phyloP scores from a whole-genome alignment of 2,113 vertebrate species.

The Aphyosemion australe region DNA sequence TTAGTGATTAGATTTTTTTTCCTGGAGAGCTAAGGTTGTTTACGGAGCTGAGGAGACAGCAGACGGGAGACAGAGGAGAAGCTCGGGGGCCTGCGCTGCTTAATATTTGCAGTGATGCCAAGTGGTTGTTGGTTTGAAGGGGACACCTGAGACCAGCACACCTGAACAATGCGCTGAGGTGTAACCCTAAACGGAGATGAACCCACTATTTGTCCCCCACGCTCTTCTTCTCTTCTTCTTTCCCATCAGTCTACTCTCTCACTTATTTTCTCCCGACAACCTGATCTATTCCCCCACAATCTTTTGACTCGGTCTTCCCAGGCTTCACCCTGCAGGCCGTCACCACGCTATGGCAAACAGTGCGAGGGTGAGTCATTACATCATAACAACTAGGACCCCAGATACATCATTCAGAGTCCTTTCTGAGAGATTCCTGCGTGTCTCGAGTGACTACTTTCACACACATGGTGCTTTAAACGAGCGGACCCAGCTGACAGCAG shows the following conservation, averaged over 20 bases:
- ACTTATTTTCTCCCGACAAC: conserved; percentile 38
- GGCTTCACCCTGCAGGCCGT: conserved; percentile 33
- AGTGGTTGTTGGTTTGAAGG: conserved; percentile 77
- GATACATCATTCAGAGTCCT: conserved; percentile 12
- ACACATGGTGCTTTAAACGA: conserved; percentile 45
- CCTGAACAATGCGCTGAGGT: conserved; percentile 81
- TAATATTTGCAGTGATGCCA: conserved; percentile 69
- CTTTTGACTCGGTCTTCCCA: conserved; percentile 20
- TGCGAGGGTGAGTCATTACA: conserved; percentile 52
- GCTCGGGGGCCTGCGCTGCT: conserved; percentile 72
- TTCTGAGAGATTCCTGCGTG: conserved; percentile 37
- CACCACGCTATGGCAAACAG: conserved; percentile 38
- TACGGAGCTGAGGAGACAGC: conserved; percentile 22
- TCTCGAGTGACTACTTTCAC: conserved; percentile 47
- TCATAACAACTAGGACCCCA: conserved; percentile 45
- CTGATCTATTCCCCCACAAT: conserved; percentile 37
- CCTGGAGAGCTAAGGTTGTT: conserved; percentile 35
- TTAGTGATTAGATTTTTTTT: neutral
- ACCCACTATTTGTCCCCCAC: conserved; percentile 63
- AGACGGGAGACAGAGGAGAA: conserved; percentile 56
- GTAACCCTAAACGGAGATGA: conserved; percentile 79
- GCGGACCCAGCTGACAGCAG: conserved; percentile 50
- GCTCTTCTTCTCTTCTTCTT: conserved; percentile 63
- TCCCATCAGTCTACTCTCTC: conserved; percentile 58
- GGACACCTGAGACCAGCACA: conserved; percentile 78